Conservation (phyloP, 1,140 invertebrate species). For the Coelopa frigida region DNA sequence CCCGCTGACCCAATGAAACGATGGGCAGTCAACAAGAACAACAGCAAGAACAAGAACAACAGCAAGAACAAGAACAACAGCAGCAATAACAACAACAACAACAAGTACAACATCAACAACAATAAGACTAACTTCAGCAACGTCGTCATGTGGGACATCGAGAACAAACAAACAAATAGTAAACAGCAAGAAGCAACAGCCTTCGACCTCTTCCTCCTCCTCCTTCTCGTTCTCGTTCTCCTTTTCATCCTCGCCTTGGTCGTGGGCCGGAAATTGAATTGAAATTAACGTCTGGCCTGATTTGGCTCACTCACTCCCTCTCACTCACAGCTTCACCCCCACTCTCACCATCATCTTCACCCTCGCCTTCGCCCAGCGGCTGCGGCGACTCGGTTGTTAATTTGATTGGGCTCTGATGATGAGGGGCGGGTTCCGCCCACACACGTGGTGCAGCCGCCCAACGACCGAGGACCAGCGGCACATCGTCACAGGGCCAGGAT, state of each 20-base stretch:
- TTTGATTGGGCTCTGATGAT: not conserved
- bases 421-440: too few relatives aligned
- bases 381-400: not conserved
- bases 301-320: not conserved
- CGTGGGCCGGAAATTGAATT: slow-evolving; percentile 3
- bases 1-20: slow-evolving; percentile 6
- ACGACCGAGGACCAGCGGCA: too few relatives aligned
- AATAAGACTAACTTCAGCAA: not conserved
- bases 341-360: slow-evolving; percentile 2
- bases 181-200: not conserved
- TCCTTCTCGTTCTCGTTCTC: not conserved
- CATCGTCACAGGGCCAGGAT: too few relatives aligned
- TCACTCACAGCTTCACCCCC: not conserved
- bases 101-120: slow-evolving; percentile 1
- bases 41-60: not conserved
- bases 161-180: not conserved
- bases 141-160: not conserved
- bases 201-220: not conserved
- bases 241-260: not conserved
- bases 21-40: not conserved
- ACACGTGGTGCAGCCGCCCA: too few relatives aligned
- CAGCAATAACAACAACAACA: slow-evolving; percentile 4
- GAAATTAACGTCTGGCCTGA: not conserved
- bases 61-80: not conserved
- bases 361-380: slow-evolving; percentile 3